These are phyloP conservation scores for Plecotus auritus DNA, from an alignment of 2,113 vertebrate species.

Conservation along the genomic window DNA sequence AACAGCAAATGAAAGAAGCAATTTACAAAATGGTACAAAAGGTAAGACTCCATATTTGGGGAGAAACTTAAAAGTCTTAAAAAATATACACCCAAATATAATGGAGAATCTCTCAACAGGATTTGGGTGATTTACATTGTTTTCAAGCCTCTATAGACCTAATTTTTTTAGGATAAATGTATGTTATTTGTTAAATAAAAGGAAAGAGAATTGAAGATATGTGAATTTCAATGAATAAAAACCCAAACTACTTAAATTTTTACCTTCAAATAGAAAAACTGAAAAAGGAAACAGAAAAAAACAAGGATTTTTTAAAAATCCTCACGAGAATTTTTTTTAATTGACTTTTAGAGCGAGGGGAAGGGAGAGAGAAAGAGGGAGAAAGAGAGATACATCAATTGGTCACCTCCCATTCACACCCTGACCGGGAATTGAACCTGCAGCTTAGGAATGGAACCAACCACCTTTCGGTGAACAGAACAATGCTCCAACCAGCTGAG, in stretches of 20 bases:
- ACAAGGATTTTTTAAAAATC: too few relatives aligned
- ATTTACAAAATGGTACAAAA: conserved; percentile 22
- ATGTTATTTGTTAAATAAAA: not conserved
- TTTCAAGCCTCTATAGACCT: not conserved
- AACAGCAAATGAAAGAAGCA: not conserved
- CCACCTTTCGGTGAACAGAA: too few relatives aligned
- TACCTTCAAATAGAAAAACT: conserved; percentile 9
- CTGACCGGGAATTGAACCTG: too few relatives aligned
- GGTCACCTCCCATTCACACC: too few relatives aligned
- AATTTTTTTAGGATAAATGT: conserved; percentile 18
- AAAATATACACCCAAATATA: not conserved
- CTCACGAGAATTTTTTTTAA: too few relatives aligned
- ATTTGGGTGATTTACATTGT: not conserved
- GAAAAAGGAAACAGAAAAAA: not conserved
- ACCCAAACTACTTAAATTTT: not conserved
- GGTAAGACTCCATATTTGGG: not conserved
- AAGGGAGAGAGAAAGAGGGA: too few relatives aligned
- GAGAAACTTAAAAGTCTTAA: not conserved
- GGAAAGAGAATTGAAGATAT: not conserved
- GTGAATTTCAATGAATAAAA: conserved; percentile 15
- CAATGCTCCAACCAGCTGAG: too few relatives aligned
- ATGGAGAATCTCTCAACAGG: not conserved
- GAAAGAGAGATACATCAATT: too few relatives aligned
- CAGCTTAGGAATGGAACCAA: too few relatives aligned
- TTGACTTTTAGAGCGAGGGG: too few relatives aligned